Percentiles rank a stretch among this genome's conserved stretches.
Evolutionary conservation across 2,888 invertebrate species (phyloP).

Genomic region (Pyrocoelia pectoralis): DNA sequence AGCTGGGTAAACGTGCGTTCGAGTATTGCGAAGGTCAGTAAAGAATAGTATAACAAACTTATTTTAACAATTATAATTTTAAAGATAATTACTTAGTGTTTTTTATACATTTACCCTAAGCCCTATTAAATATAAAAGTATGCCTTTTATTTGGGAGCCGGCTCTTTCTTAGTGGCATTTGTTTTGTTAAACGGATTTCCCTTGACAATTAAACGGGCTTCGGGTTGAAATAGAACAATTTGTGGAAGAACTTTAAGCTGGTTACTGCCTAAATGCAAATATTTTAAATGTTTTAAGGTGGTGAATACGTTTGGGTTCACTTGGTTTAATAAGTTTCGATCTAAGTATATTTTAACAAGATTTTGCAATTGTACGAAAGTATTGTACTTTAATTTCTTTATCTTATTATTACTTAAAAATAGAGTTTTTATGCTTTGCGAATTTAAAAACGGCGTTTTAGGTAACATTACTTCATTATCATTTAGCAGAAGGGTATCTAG

Average conservation of each 20-base stretch:
- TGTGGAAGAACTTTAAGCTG: constrained; percentile 33
- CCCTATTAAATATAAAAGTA: too few relatives aligned
- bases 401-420: constrained; percentile 51
- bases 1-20: too few relatives aligned
- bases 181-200: constrained; percentile 27
- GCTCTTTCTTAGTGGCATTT: constrained; percentile 20
- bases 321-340: constrained; percentile 48
- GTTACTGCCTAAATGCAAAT: constrained; percentile 52
- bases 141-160: too few relatives aligned
- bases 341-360: constrained; percentile 51
- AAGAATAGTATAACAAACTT: too few relatives aligned
- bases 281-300: constrained; percentile 47
- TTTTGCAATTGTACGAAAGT: constrained; percentile 48
- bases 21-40: too few relatives aligned
- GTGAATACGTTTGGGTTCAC: constrained; percentile 46
- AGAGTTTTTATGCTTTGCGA: constrained; percentile 48
- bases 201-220: constrained; percentile 17
- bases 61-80: too few relatives aligned
- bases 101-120: too few relatives aligned
- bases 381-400: constrained; percentile 42
- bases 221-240: constrained; percentile 4
- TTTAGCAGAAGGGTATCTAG: constrained; percentile 48
- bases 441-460: constrained; percentile 46
- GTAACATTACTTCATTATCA: constrained; percentile 43
- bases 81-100: too few relatives aligned